Evolutionary conservation across 2,797 vertebrate genomes (phyloP).

Genomic region (Botia kubotai): DNA sequence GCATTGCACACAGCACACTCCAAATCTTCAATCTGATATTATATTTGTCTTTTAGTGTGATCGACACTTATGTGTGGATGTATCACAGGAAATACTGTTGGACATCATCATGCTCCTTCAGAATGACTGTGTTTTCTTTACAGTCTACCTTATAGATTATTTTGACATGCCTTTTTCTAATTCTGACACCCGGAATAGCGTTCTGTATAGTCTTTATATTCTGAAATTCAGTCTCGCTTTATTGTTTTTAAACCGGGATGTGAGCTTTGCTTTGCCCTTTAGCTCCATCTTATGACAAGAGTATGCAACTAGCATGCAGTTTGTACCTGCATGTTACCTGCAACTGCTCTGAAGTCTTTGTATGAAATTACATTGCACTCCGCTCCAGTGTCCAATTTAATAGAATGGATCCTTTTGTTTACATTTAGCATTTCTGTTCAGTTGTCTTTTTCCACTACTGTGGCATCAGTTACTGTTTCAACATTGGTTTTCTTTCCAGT

Average conservation of each 20-base stretch:
- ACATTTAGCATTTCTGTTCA: background rate
- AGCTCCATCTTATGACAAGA: background rate
- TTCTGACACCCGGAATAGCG: background rate
- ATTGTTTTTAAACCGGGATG: background rate
- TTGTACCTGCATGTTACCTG: background rate
- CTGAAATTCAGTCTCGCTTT: background rate
- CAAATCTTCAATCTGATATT: background rate
- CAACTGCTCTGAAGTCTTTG: background rate
- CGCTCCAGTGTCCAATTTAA: background rate
- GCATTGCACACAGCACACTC: background rate
- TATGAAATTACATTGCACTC: background rate
- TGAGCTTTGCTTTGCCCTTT: background rate
- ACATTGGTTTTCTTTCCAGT: background rate
- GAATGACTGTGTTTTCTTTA: constrained; percentile 1
- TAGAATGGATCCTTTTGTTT: background rate
- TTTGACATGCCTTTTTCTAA: too few relatives aligned
- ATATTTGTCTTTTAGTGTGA: too few relatives aligned
- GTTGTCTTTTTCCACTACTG: background rate
- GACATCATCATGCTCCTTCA: constrained; percentile 32
- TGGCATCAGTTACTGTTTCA: background rate
- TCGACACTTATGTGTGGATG: constrained; percentile 1
- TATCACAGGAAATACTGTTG: constrained; percentile 16
- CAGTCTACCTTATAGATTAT: background rate
- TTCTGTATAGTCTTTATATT: background rate
- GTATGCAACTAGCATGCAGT: background rate